Conservation (phyloP, 2,113 vertebrate species). For the Marcusenius ussheri region DNA sequence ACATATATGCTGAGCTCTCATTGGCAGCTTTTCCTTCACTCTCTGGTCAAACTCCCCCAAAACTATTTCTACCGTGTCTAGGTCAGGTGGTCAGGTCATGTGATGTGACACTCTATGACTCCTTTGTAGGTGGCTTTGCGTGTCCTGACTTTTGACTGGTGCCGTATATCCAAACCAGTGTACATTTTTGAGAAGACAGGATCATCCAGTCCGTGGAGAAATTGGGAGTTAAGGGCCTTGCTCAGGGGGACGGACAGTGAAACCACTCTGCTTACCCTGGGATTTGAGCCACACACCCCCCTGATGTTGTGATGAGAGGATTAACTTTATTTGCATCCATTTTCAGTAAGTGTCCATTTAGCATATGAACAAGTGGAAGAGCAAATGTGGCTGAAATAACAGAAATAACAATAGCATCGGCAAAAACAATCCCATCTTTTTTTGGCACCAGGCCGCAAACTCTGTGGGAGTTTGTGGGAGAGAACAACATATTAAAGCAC, state of each 20-base stretch:
- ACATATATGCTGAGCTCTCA: background rate
- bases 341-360: background rate
- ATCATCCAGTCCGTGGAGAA: background rate
- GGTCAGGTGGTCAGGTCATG: background rate
- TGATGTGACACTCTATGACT: background rate
- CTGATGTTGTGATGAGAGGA: background rate
- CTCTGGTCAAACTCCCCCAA: background rate
- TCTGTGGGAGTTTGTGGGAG: background rate
- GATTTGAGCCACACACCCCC: background rate
- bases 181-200: background rate
- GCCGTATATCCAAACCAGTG: background rate
- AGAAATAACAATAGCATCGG: background rate
- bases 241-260: background rate
- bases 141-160: background rate
- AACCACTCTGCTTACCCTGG: background rate
- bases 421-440: background rate
- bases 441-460: background rate
- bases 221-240: background rate
- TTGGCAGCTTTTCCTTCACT: background rate
- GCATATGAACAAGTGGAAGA: background rate
- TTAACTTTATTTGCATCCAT: background rate
- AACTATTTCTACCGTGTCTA: background rate
- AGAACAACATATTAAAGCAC: background rate
- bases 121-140: background rate
- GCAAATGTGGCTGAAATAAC: background rate